Base-by-base conservation (phyloP, 2,888 invertebrate genomes). In the Drosophila anomalata region DNA sequence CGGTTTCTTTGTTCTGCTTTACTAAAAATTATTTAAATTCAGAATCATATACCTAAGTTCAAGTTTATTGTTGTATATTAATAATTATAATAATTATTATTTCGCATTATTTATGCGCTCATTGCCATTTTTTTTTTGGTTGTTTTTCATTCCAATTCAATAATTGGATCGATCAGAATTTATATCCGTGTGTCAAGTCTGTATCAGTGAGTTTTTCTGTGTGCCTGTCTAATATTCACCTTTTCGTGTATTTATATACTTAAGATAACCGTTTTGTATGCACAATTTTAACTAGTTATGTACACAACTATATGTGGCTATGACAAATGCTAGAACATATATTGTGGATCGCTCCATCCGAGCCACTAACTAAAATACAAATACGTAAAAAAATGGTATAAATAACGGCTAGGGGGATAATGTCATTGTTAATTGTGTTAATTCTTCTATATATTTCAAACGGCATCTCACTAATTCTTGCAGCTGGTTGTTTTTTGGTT, bases 21-120 rank as follows among this genome's bases (percentile, higher is more conserved):
- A 82, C 88, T 89, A 89, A 89, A 89, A 89, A 78, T 84, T 80
- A 86, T 86, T 78, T 80, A 82, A 88, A 87, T 88, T 89, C 86
- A 86, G 79, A 85, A 86, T 83, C 77, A 88, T 77, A 79, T 88
- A 81, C 84, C 87, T 88, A 85, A 62, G 68, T 79, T 69, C 83
- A 76, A 86, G 77, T 85, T 86, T 86, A 78, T 88, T 88, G 78
- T 88, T 88, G 73, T 80, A 79, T 81, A 80, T 84, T 71, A 82
- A 79, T 81, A 80, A 68, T 81, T 78, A 68, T 71, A 42, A 52
- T 60, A 69, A 70, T 69, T 72, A 70, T 70, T 62, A 70, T 44
- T 70, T 62, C 50, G 61, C 71, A 46, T 72, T 76, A 65, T 69
- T 73, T 70, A 58, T 44, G 44, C 53, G 29, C 17, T 26, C 53